Conservation (phyloP, 2,888 invertebrate species). For the Therioaphis trifolii region DNA sequence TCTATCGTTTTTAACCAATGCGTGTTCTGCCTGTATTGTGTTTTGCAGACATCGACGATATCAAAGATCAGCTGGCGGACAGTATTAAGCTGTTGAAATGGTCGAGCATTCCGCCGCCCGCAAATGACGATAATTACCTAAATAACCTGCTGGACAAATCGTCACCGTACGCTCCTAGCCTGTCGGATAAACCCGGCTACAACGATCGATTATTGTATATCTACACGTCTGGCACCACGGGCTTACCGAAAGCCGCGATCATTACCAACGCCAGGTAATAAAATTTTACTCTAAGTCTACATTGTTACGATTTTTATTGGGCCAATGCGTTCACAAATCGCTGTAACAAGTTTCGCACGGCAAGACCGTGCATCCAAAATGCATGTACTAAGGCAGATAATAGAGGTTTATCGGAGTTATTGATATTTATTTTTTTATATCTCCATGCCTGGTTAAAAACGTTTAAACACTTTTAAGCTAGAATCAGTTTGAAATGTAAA, state of each 20-base stretch:
- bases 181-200: constrained; percentile 75
- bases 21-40: neutral
- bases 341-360: too few species aligned
- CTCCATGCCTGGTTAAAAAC: too few species aligned
- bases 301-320: neutral
- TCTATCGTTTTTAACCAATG: too few species aligned
- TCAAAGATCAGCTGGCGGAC: constrained; percentile 76
- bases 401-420: too few species aligned
- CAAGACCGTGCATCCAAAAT: too few species aligned
- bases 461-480: too few species aligned
- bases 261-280: constrained; percentile 70
- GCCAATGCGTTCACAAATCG: too few species aligned
- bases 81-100: constrained; percentile 73
- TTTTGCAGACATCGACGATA: constrained; percentile 77
- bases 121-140: constrained; percentile 73
- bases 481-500: too few species aligned
- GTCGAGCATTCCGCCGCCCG: constrained; percentile 73
- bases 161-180: constrained; percentile 71
- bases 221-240: constrained; percentile 98
- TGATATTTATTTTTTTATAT: too few species aligned
- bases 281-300: too few species aligned
- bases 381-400: too few species aligned
- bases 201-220: constrained; percentile 89
- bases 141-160: constrained; percentile 74
- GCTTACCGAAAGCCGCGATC: constrained; percentile 96